Conservation (phyloP, 2,113 vertebrate species). For the Carettochelys insculpta region DNA sequence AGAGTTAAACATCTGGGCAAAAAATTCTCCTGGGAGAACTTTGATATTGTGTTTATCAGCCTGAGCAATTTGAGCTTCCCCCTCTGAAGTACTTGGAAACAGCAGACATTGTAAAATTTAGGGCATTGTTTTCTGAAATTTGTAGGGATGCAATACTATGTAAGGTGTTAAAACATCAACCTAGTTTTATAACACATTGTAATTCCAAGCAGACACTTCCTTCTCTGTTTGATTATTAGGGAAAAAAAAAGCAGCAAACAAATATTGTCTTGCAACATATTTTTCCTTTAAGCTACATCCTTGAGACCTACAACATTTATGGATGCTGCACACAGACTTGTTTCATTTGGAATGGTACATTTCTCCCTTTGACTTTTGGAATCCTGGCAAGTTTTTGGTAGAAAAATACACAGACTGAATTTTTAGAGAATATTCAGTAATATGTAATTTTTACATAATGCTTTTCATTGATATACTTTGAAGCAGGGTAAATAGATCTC, state of each 20-base stretch:
- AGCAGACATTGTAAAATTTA: not conserved
- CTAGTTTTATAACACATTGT: accelerated
- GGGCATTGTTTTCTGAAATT: not conserved
- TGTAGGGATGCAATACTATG: not conserved
- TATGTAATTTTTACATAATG: not conserved
- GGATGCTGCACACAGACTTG: not conserved
- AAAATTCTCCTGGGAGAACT: not conserved
- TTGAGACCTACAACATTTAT: not conserved
- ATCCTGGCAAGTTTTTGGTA: not conserved
- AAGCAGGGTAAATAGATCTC: not conserved
- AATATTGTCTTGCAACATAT: not conserved
- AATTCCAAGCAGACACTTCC: not conserved
- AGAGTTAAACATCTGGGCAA: not conserved
- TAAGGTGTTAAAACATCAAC: not conserved
- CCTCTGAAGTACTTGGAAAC: not conserved
- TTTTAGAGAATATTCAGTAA: not conserved
- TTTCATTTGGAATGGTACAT: not conserved
- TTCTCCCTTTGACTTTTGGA: not conserved
- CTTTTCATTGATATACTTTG: not conserved
- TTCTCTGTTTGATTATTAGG: not conserved
- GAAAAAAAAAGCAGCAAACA: not conserved
- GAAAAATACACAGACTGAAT: not conserved
- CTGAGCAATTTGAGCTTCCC: not conserved
- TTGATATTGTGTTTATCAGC: not conserved
- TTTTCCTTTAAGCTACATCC: not conserved